Evolutionary conservation across 2,888 invertebrate species (phyloP).

Genomic region (Dimorphilus gyrociliatus): DNA sequence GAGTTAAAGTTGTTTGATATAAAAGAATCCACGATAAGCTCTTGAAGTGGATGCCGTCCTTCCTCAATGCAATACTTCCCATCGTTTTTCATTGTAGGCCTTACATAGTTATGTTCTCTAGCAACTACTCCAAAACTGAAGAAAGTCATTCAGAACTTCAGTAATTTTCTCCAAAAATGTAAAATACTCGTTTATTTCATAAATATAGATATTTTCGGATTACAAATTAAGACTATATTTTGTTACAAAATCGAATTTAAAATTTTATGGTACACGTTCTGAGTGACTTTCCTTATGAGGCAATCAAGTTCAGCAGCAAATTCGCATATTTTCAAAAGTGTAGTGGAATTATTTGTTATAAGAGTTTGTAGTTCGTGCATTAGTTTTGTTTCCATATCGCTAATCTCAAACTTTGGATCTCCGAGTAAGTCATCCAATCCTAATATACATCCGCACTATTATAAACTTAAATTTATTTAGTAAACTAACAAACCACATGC

Average conservation of each 20-base stretch:
- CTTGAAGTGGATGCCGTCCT: constrained; percentile 65
- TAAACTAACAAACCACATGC: too few species aligned
- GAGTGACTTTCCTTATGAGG: background rate
- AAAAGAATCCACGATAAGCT: constrained; percentile 48
- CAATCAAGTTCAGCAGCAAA: constrained; percentile 1
- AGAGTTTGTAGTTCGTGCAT: background rate
- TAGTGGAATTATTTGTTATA: constrained; percentile 2
- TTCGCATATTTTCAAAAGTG: background rate
- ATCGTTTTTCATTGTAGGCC: constrained; percentile 46
- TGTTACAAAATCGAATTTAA: background rate
- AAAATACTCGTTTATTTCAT: too few species aligned
- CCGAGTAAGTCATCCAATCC: too few species aligned
- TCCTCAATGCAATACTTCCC: too few species aligned
- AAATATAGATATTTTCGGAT: background rate
- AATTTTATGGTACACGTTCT: background rate
- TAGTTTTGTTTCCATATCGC: too few species aligned
- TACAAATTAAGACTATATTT: too few species aligned
- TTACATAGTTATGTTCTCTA: constrained; percentile 48
- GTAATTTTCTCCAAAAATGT: background rate
- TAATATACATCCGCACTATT: too few species aligned
- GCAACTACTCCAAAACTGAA: constrained; percentile 33
- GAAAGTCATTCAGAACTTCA: background rate
- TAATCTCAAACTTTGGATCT: too few species aligned
- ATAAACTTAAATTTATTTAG: too few species aligned
- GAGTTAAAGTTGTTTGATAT: constrained; percentile 57